phyloP scores from a whole-genome alignment of 1,140 invertebrate species.

The Charaxes varanes region DNA sequence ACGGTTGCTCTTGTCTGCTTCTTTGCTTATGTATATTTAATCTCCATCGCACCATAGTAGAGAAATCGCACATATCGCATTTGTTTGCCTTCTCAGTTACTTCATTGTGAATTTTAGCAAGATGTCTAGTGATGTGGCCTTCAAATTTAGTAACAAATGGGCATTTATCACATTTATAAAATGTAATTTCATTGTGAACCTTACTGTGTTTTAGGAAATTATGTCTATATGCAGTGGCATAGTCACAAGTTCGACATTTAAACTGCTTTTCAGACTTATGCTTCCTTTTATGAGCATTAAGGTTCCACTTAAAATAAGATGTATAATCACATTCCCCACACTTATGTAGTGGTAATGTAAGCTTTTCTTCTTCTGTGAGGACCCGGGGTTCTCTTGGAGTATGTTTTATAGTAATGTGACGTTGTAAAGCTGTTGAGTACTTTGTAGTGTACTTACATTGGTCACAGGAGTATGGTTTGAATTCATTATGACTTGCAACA shows the following conservation, averaged over 20 bases:
- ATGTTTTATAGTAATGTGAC: constrained; percentile 36
- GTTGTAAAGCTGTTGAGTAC: constrained; percentile 27
- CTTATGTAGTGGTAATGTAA: constrained; percentile 11
- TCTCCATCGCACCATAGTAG: constrained; percentile 38
- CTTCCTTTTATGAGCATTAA: constrained; percentile 41
- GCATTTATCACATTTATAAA: constrained; percentile 49
- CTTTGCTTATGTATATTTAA: constrained; percentile 40
- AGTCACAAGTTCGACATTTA: constrained; percentile 37
- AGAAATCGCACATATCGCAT: constrained; percentile 45
- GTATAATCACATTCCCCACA: constrained; percentile 40
- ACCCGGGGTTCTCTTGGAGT: constrained; percentile 11
- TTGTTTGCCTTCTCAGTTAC: constrained; percentile 32
- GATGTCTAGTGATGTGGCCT: constrained; percentile 42
- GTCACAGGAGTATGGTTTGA: constrained; percentile 27
- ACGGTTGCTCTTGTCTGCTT: constrained; percentile 22
- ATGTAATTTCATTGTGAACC: constrained; percentile 26
- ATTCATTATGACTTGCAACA: constrained; percentile 23
- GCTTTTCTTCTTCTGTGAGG: constrained; percentile 9
- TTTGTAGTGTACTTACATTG: constrained; percentile 35
- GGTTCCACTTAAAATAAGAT: constrained; percentile 39
- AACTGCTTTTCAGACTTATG: constrained; percentile 42
- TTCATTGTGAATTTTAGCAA: constrained; percentile 46
- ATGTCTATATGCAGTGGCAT: constrained; percentile 38
- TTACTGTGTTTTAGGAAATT: constrained; percentile 41
- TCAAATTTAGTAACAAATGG: constrained; percentile 42